Percentiles rank a stretch among this genome's conserved stretches.
phyloP scores from a whole-genome alignment of 2,888 invertebrate genomes.

The Oxytorus armatus region DNA sequence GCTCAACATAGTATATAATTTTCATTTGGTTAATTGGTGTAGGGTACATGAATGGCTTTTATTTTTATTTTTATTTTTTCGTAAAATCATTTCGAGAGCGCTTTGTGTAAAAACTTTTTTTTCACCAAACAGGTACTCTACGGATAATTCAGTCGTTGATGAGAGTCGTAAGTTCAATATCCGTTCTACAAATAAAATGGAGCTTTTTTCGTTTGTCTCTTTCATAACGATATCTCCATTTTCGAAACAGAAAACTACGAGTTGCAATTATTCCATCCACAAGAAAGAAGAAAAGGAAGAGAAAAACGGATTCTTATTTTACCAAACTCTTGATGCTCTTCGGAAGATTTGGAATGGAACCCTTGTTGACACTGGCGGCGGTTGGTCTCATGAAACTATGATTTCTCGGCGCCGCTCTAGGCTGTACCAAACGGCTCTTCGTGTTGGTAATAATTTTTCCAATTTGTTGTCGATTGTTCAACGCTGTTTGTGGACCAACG shows the following conservation, averaged over 20 bases:
- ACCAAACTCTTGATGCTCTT: constrained; percentile 81
- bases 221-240: background rate
- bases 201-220: too few species aligned
- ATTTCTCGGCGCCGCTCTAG: constrained; percentile 73
- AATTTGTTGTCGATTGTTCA: constrained; percentile 69
- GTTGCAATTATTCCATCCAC: constrained; percentile 39
- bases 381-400: constrained; percentile 94
- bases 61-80: constrained; percentile 9
- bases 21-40: constrained; percentile 63
- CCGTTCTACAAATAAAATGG: too few species aligned
- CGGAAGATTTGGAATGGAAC: constrained; percentile 82
- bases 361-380: constrained; percentile 92
- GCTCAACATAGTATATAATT: constrained; percentile 53
- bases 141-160: constrained; percentile 64
- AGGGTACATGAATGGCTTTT: constrained; percentile 47
- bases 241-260: constrained; percentile 38
- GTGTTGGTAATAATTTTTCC: constrained; percentile 62
- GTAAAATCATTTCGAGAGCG: background rate
- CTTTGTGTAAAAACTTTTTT: constrained; percentile 10
- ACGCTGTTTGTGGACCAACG: constrained; percentile 81
- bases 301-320: constrained; percentile 70
- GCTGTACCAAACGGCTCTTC: constrained; percentile 78
- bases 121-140: constrained; percentile 52
- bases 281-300: too few species aligned
- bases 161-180: constrained; percentile 32